phyloP scores from a whole-genome alignment of 2,797 vertebrate genomes.

The Rhinogobio ventralis region DNA sequence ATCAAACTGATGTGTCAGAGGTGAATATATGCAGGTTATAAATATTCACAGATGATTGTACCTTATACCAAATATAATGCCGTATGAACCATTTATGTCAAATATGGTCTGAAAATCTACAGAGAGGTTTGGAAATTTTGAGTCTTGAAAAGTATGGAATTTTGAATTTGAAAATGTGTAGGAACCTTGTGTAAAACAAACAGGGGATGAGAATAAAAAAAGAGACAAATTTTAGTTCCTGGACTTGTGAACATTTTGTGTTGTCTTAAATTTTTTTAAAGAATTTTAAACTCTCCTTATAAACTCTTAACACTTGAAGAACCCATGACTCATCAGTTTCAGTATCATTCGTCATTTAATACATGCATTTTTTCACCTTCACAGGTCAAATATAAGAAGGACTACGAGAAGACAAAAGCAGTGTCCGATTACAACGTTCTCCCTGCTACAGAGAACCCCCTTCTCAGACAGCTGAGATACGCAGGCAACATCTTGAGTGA shows the following conservation, averaged over 20 bases:
- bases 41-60: too few species aligned
- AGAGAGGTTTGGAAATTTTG: not conserved
- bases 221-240: not conserved
- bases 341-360: not conserved
- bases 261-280: not conserved
- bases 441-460: slow-evolving; percentile 94
- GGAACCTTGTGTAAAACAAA: not conserved
- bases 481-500: slow-evolving; percentile 91
- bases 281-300: not conserved
- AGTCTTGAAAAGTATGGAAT: not conserved
- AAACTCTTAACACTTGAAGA: not conserved
- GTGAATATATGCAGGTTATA: too few species aligned
- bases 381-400: slow-evolving; percentile 93
- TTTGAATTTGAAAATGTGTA: not conserved
- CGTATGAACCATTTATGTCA: not conserved
- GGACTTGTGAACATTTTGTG: not conserved
- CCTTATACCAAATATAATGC: too few species aligned
- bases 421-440: slow-evolving; percentile 92
- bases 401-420: slow-evolving; percentile 91
- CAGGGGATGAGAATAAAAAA: not conserved
- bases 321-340: not conserved
- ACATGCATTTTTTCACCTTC: not conserved
- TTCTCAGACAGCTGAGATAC: slow-evolving; percentile 88
- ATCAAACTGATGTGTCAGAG: too few species aligned
- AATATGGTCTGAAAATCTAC: not conserved